Conservation (phyloP, 92 coral and sea anemone genomes). For the Epizoanthus stellaris region DNA sequence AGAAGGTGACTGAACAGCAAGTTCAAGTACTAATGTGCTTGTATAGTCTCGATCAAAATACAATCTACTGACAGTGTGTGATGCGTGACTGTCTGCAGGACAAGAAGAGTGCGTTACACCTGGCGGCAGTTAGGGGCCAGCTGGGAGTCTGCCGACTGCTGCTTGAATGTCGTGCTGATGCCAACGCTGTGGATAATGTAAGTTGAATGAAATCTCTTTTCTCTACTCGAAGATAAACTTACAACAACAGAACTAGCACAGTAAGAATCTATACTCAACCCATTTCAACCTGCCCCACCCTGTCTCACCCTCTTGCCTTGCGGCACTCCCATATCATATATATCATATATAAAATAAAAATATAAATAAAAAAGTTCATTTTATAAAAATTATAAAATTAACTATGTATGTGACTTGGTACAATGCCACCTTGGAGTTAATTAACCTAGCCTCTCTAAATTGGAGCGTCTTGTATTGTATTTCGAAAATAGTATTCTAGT, state of each 20-base stretch:
- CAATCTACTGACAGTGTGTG: neutral
- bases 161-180: slow-evolving; percentile 81
- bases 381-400: too few species aligned
- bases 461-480: neutral
- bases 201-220: neutral
- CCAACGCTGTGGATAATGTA: slow-evolving; percentile 79
- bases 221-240: neutral
- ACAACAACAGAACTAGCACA: too few species aligned
- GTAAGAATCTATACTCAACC: too few species aligned
- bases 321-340: too few species aligned
- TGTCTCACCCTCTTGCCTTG: too few species aligned
- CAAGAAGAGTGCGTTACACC: slow-evolving; percentile 87
- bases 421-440: too few species aligned
- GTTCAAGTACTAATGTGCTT: neutral
- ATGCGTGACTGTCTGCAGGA: slow-evolving; percentile 54
- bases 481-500: neutral
- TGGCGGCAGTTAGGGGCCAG: slow-evolving; percentile 83
- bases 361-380: too few species aligned
- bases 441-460: too few species aligned
- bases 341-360: too few species aligned
- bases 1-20: too few species aligned
- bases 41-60: neutral
- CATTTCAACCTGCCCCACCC: too few species aligned
- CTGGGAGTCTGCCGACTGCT: slow-evolving; percentile 81
- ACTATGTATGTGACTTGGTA: too few species aligned